Base-by-base conservation (phyloP, 2,888 invertebrate species). In the Caradrina kadenii region DNA sequence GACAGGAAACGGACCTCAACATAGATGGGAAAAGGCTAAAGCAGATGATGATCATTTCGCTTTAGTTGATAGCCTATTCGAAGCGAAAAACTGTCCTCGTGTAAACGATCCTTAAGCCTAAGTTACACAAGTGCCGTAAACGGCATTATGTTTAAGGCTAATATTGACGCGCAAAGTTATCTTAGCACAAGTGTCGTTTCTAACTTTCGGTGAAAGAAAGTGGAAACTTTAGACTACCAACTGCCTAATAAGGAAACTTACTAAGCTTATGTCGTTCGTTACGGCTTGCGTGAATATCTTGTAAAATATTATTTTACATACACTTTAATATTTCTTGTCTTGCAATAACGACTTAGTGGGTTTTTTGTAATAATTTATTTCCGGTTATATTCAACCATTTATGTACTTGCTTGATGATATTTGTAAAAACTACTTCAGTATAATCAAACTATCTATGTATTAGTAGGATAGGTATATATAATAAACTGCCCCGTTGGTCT, bases 191-290 rank as follows among this genome's bases (percentile, higher is more conserved):
- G 87, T 89, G 82, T 78, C 88, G 87, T 89, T 89, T 83, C 85
- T 83, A 89, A 87, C 91, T 91, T 91, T 92, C 89, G 78, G 88
- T 79, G 76, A 83, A 82, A 76, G 88, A 89, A 91, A 90, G 87
- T 82, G 77, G 79, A 80, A 82, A 80, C 79, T 82, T 81, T 79
- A 82, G 74, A 76, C 75, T 70, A 81, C 70, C 69, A 67, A 73
- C 69, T 69, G 61, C 75, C 66, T 72, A 70, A 62, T 76, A 80
- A 55, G 78, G 79, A 61, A 77, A 81, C 62, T 70, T 54, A 55
- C 21, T 67, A 1, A 65, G 54, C 63, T 52, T 55, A 69, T 56
- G 54, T 55, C 64, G 55, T 68, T 64, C 64, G 55, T 65, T 62
- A 56, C 39, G 26, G 17, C 22, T 21, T 26, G 15, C 59, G 55